Conservation (phyloP, 2,113 vertebrate species). For the Paraplagusia blochii region DNA sequence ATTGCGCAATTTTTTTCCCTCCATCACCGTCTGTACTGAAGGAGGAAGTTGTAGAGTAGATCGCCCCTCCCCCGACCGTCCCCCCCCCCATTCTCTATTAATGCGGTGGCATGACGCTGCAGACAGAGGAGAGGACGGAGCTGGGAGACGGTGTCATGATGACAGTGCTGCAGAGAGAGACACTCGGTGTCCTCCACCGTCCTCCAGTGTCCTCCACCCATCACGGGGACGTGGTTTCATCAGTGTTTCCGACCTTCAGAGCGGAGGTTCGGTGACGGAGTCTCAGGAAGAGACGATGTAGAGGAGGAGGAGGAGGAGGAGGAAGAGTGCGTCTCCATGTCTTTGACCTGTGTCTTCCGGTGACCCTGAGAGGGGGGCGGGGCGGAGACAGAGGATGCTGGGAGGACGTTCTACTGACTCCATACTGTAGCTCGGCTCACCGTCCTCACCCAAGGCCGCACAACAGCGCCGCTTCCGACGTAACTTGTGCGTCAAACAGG, state of each 20-base stretch:
- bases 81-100: not conserved
- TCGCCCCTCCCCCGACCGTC: conserved; percentile 4
- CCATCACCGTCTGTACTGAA: conserved; percentile 26
- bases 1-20: conserved; percentile 54
- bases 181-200: not conserved
- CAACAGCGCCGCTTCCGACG: conserved; percentile 55
- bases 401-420: not conserved
- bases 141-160: conserved; percentile 1
- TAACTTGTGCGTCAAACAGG: conserved; percentile 69
- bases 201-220: conserved; percentile 4
- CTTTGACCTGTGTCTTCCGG: conserved; percentile 22
- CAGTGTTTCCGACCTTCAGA: conserved; percentile 43
- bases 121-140: conserved; percentile 13
- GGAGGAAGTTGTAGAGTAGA: conserved; percentile 39
- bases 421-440: conserved; percentile 31
- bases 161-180: not conserved
- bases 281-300: not conserved
- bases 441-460: conserved; percentile 63
- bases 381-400: not conserved
- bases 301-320: conserved; percentile 1
- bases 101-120: conserved; percentile 42
- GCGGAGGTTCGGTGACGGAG: conserved; percentile 15
- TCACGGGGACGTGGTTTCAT: conserved; percentile 24
- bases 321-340: conserved; percentile 30
- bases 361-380: conserved; percentile 35